Evolutionary conservation across 2,888 invertebrate species (phyloP), one percentile per base, ranked within the genome.

Genomic region (Alloscopus bannaensis): DNA sequence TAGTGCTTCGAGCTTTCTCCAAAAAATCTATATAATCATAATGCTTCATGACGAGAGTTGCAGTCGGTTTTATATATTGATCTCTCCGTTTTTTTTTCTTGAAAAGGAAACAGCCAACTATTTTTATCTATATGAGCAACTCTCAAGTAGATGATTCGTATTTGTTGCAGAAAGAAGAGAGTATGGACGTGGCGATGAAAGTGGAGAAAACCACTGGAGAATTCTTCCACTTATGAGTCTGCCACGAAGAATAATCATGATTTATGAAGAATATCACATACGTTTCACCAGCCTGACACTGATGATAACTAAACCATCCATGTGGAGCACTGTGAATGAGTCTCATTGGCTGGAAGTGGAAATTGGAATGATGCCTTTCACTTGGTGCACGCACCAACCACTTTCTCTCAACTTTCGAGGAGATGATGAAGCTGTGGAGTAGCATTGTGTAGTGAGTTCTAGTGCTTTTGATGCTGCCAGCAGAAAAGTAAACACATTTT

Each of bases 221-320:
- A 72, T 79, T 79, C 72, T 60, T 79, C 72, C 79, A 79, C 79
- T 79, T 79, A 79, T 79, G 79, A 79, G 66, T 79, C 79, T 79
- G 79, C 72, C 79, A 79, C 72, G 72, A 79, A 72, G 79, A 72
- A 71, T 79, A 79, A 79, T 79, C 79, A 79, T 79, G 79, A 79
- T 79, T 79, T 79, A 79, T 79, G 79, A 79, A 72, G 79, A 79
- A 72, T 79, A 79, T 79, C 79, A 79, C 79, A 79, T 79, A 72
- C 79, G 79, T 79, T 72, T 79, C 72, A 71, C 72, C 65, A 79
- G 59, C 50, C 79, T 79, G 79, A 79, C 79, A 79, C 72, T 79
- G 79, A 79, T 79, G 79, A 79, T 79, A 79, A 79, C 71, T 79
- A 79, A 72, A 60, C 66, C 72, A 68, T 79, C 72, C 72, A 79